Conservation (phyloP, 2,797 vertebrate genomes). For the Anguilla anguilla region DNA sequence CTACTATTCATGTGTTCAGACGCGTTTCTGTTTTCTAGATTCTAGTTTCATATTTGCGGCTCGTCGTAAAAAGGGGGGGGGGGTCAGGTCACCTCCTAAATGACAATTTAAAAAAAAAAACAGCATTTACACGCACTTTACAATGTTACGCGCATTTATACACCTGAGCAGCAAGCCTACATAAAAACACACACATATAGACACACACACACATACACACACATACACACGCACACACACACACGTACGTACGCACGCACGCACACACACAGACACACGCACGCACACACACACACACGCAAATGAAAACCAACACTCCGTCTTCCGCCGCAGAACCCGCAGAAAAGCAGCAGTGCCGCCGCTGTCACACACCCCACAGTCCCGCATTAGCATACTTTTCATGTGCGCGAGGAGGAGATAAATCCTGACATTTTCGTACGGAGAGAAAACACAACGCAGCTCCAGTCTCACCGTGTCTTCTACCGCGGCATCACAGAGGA, state of each 20-base stretch:
- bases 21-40: background rate
- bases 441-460: background rate
- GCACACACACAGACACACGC: background rate
- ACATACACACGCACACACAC: background rate
- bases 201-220: background rate
- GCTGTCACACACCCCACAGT: conserved; percentile 8
- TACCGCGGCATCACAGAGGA: conserved; percentile 4
- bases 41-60: background rate
- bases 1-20: background rate
- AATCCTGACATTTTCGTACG: conserved; percentile 16
- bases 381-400: conserved; percentile 6
- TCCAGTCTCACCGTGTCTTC: background rate
- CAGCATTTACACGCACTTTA: background rate
- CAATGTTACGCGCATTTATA: background rate
- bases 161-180: background rate
- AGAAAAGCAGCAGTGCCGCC: too few species aligned
- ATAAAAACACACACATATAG: background rate
- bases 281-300: background rate
- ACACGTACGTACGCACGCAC: background rate
- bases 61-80: background rate
- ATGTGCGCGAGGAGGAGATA: background rate
- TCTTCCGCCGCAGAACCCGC: background rate
- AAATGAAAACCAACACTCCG: background rate
- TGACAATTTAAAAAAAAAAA: background rate
- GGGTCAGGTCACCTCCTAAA: background rate